These are phyloP conservation scores for Synergus umbraculus DNA, from an alignment of 2,888 invertebrate genomes.

Conservation along the genomic window DNA sequence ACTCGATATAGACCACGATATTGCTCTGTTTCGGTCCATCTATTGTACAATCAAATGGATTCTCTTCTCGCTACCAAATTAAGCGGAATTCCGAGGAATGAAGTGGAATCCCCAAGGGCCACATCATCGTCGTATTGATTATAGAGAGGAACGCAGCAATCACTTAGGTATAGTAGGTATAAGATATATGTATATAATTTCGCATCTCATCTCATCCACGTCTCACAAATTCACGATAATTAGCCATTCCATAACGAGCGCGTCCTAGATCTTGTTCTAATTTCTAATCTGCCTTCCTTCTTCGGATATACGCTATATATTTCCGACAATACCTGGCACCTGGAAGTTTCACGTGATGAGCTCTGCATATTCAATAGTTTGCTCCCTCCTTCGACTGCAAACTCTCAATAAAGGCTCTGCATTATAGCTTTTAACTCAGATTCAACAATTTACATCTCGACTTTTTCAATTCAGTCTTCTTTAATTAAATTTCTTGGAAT, in stretches of 20 bases:
- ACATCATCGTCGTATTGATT: conserved; percentile 1
- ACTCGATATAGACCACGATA: neutral
- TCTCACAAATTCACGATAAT: conserved; percentile 6
- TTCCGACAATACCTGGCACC: conserved; percentile 10
- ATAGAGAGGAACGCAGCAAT: conserved; percentile 19
- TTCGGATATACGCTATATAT: neutral
- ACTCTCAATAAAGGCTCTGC: neutral
- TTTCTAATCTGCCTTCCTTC: neutral
- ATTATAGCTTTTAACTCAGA: conserved; percentile 5
- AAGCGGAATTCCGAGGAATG: conserved; percentile 26
- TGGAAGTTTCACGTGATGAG: conserved; percentile 47
- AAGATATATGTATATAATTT: neutral
- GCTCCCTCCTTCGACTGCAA: conserved; percentile 29
- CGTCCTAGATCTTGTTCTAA: conserved; percentile 11
- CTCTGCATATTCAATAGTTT: conserved; percentile 59
- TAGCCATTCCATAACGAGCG: conserved; percentile 4
- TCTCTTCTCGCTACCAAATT: conserved; percentile 27
- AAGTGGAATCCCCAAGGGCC: conserved; percentile 24
- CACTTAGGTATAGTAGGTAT: neutral
- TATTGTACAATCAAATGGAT: conserved; percentile 33
- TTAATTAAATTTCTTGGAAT: conserved; percentile 1
- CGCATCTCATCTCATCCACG: neutral
- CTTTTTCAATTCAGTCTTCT: neutral
- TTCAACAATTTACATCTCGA: conserved; percentile 2
- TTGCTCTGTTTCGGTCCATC: conserved; percentile 6